phyloP scores from a whole-genome alignment of 2,888 invertebrate genomes.

The Dryadula phaetusa region DNA sequence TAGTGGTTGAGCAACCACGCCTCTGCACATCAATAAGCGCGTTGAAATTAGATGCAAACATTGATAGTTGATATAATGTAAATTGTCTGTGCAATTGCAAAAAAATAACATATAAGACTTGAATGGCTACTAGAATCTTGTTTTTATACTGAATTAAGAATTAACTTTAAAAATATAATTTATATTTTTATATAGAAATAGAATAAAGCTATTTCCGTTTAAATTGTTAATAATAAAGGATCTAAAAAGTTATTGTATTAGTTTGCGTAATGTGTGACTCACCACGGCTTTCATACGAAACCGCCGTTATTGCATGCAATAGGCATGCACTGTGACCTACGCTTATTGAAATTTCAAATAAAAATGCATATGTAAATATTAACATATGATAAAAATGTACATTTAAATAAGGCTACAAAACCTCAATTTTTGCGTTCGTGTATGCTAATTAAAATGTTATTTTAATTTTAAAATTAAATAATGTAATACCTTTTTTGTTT shows the following conservation, averaged over 20 bases:
- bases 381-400: neutral
- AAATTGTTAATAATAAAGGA: neutral
- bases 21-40: conserved; percentile 48
- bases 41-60: conserved; percentile 7
- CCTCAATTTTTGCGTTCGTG: neutral
- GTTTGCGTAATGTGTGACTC: conserved; percentile 8
- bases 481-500: conserved; percentile 48
- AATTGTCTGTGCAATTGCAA: neutral
- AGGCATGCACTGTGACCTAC: conserved; percentile 3
- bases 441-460: neutral
- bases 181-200: neutral
- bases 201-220: no score
- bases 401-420: neutral
- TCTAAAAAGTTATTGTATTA: conserved; percentile 9
- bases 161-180: neutral
- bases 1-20: conserved; percentile 57
- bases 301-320: conserved; percentile 15
- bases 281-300: conserved; percentile 13
- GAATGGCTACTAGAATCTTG: no score
- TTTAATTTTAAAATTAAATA: neutral
- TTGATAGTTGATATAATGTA: neutral
- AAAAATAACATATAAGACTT: neutral
- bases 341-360: conserved; percentile 10
- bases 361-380: neutral
- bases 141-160: no score